These are phyloP conservation scores for Porites divaricata DNA, from an alignment of 92 coral and sea anemone species.

Conservation along the genomic window DNA sequence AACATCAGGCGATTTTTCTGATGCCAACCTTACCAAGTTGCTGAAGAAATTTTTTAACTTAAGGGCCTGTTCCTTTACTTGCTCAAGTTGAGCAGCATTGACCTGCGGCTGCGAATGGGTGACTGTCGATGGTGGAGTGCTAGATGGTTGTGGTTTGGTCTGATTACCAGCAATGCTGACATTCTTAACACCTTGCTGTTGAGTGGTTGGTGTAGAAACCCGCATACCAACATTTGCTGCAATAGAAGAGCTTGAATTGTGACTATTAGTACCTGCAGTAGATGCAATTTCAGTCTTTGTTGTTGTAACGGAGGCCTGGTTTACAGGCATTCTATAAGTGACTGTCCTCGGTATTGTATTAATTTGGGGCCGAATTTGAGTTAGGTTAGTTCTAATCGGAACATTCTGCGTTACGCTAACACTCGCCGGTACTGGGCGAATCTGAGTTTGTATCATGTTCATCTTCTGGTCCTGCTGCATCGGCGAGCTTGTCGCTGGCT, in stretches of 20 bases:
- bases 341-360: conserved; percentile 39
- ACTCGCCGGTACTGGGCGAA: conserved; percentile 52
- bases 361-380: conserved; percentile 49
- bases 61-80: conserved; percentile 88
- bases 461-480: conserved; percentile 63
- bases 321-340: conserved; percentile 38
- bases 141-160: conserved; percentile 24
- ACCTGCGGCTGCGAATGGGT: conserved; percentile 69
- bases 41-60: conserved; percentile 89
- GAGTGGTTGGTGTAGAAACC: conserved; percentile 42
- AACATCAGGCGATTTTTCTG: conserved; percentile 94
- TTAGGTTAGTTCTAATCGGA: conserved; percentile 42
- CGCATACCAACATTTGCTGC: conserved; percentile 48
- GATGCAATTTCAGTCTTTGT: conserved; percentile 47
- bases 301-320: conserved; percentile 28
- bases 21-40: conserved; percentile 90
- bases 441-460: conserved; percentile 32
- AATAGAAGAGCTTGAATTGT: conserved; percentile 44
- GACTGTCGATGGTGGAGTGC: conserved; percentile 22
- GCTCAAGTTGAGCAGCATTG: conserved; percentile 68
- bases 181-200: conserved; percentile 36
- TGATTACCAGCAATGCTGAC: conserved; percentile 44
- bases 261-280: conserved; percentile 5
- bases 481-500: conserved; percentile 44
- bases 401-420: conserved; percentile 39